Evolutionary conservation across 30 jellyfish, hydroid and myxozoan genomes (phyloP).

Genomic region (Nemopilema nomurai): DNA sequence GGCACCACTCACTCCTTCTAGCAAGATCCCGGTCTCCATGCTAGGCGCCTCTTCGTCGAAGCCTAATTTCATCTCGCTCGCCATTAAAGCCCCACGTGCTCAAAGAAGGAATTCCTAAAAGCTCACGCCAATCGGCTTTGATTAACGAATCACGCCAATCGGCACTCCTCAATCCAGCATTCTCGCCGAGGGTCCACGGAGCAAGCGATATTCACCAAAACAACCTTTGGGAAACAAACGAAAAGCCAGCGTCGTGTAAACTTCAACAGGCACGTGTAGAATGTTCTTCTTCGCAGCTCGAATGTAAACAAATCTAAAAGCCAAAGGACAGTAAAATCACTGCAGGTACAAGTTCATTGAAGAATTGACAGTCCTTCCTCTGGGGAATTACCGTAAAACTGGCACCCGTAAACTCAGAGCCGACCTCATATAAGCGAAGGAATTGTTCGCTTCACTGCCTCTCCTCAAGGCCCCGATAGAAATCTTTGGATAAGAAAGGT

Average conservation of each 20-base stretch:
- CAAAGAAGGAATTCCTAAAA: not conserved
- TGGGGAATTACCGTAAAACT: conserved; percentile 7
- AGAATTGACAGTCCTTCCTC: not conserved
- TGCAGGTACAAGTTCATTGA: conserved; percentile 39
- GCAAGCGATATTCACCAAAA: not conserved
- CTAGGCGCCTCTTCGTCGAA: conserved; percentile 41
- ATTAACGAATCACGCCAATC: not conserved
- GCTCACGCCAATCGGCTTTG: not conserved
- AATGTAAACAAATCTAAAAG: conserved; percentile 24
- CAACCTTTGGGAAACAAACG: not conserved
- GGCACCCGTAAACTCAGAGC: not conserved
- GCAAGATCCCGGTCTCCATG: conserved; percentile 45
- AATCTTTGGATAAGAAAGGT: conserved; percentile 14
- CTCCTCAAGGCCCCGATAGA: not conserved
- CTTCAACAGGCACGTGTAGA: not conserved
- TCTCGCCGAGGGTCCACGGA: not conserved
- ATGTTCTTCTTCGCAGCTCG: not conserved
- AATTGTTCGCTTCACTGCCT: conserved; percentile 28
- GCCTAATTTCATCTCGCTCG: conserved; percentile 46
- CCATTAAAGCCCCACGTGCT: conserved; percentile 34
- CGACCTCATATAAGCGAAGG: not conserved
- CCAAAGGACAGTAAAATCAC: conserved; percentile 53
- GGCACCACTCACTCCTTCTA: conserved; percentile 25
- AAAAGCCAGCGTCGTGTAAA: not conserved
- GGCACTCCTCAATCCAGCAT: not conserved